Evolutionary conservation across 1,140 invertebrate species (phyloP), one percentile per base, ranked within the genome.

Genomic region (Lepidurus apus): DNA sequence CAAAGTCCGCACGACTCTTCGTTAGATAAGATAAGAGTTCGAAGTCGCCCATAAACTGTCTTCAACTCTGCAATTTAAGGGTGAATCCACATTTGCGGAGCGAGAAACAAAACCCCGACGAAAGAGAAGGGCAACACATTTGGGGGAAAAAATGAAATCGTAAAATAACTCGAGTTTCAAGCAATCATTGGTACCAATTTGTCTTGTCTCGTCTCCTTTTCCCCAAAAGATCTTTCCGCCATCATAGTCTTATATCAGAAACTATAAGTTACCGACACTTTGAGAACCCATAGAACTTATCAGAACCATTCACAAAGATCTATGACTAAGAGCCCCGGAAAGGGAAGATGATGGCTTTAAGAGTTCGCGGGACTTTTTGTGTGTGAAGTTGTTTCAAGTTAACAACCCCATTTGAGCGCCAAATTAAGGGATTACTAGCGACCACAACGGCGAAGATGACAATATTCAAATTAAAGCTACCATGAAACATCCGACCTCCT

Each of bases 101-200:
- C 17, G 7, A 65, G 53, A 65, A 65, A 65, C 53, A 65, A 65
- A 65, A 21, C 17, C 53, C 53, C 7, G 8, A 4, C 17, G 4
- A 65, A 21, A 10, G 45, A 47, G 53, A 21, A 21, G 53, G 53
- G 21, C 6, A 47, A 34, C 34, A 34, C 3, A 34, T 34, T 34
- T 34, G 34, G 34, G 34, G 34, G 26, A 26, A 34, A 34, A 34
- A 34, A 34, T 34, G 34, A 34, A 47, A 65, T 65, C 53, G 53
- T 65, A 65, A 65, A 65, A 9, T 21, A 34, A 65, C 53, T 65
- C 53, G 17, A 65, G 53, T 65, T 65, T 13, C 21, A 65, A 65
- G 53, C 53, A 9, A 65, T 65, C 53, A 9, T 65, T 65, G 53
- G 53, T 65, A 21, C 53, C 53, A 65, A 65, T 65, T 65, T 65